These are phyloP conservation scores for Drymodes brunneopygia DNA, from an alignment of 2,113 vertebrate species.

Conservation along the genomic window DNA sequence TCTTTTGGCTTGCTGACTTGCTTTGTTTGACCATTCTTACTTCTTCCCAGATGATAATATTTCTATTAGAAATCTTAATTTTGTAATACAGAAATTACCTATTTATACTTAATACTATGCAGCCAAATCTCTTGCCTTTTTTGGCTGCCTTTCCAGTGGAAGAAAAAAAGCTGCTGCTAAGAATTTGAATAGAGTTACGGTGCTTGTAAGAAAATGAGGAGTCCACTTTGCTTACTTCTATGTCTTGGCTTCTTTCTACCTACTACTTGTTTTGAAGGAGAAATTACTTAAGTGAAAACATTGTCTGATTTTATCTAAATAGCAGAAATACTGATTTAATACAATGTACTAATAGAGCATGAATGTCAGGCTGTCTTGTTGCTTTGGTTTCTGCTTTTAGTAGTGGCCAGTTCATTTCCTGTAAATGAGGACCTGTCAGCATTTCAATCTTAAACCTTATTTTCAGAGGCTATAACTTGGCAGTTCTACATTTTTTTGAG, in stretches of 20 bases:
- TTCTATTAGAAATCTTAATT: background rate
- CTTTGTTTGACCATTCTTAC: background rate
- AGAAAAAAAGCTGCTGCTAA: background rate
- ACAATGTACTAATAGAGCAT: background rate
- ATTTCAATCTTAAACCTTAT: background rate
- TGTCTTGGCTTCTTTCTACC: background rate
- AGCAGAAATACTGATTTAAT: background rate
- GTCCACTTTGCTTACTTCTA: background rate
- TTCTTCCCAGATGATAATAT: background rate
- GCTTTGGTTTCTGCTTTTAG: background rate
- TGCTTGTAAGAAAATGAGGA: background rate
- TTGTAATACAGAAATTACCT: background rate
- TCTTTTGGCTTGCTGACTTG: background rate
- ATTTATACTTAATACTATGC: background rate
- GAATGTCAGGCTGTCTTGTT: background rate
- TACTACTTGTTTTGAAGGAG: background rate
- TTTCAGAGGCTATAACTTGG: slow-evolving; percentile 16
- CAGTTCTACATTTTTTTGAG: background rate
- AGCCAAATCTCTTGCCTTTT: background rate
- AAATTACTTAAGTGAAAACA: background rate
- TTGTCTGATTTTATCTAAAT: background rate
- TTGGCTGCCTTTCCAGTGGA: background rate
- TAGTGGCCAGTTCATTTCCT: background rate
- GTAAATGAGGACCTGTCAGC: background rate
- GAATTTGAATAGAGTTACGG: background rate